Conservation (phyloP, 2,797 vertebrate genomes). For the Thripadectes ignobilis region DNA sequence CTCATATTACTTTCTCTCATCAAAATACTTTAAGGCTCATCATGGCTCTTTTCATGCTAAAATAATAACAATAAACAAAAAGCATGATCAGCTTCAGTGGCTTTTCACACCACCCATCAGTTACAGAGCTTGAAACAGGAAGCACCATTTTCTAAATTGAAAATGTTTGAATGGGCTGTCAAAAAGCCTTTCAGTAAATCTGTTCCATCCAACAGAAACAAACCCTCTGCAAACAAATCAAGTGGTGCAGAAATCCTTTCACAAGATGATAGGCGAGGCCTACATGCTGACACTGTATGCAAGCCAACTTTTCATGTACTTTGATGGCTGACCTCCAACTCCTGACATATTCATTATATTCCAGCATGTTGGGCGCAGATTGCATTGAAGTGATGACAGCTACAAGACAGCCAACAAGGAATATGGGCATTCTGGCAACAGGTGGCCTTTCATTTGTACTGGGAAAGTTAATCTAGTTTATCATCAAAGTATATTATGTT, state of each 20-base stretch:
- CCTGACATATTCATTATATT: conserved; percentile 88
- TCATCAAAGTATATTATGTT: conserved; percentile 84
- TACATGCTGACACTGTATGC: conserved; percentile 80
- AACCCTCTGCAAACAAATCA: conserved; percentile 85
- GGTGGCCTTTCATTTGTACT: conserved; percentile 85
- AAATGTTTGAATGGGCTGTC: conserved; percentile 85
- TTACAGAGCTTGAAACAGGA: conserved; percentile 74
- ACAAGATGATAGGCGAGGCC: conserved; percentile 81
- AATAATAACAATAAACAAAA: conserved; percentile 66
- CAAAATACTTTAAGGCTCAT: conserved; percentile 56
- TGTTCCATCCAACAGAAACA: conserved; percentile 82
- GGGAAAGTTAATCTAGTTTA: conserved; percentile 86
- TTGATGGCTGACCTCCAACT: conserved; percentile 88
- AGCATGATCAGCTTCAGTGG: conserved; percentile 44
- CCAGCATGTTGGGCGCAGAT: conserved; percentile 82
- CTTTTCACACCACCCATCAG: conserved; percentile 72
- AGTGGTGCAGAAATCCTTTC: conserved; percentile 84
- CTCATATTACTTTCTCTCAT: conserved; percentile 4
- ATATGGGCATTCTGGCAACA: conserved; percentile 85
- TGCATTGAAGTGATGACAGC: conserved; percentile 85
- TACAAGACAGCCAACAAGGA: conserved; percentile 85
- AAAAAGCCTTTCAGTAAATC: conserved; percentile 81
- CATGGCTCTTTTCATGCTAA: conserved; percentile 56
- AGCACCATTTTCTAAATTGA: conserved; percentile 75
- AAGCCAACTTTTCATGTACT: conserved; percentile 87